Percentiles rank a stretch among this genome's conserved stretches.
Evolutionary conservation across 2,113 vertebrate species (phyloP).

Genomic region (Ciconia boyciana): DNA sequence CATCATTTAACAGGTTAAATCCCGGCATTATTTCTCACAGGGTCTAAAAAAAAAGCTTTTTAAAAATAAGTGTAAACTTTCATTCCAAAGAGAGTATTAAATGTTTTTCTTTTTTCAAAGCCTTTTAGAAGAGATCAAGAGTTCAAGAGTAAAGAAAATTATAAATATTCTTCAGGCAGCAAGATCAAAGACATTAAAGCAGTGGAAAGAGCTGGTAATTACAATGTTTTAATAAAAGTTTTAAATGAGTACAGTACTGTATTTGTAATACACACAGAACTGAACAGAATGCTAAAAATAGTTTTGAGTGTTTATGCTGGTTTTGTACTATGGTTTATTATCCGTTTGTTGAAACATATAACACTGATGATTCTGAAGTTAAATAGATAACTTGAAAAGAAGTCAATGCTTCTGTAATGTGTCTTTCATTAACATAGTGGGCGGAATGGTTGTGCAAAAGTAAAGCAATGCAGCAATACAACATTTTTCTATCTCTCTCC

Average conservation of each 20-base stretch:
- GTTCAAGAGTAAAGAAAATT: constrained; percentile 78
- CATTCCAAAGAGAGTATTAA: not conserved
- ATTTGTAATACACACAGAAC: not conserved
- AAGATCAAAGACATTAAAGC: constrained; percentile 72
- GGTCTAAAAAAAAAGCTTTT: not conserved
- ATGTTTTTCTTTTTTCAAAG: constrained; percentile 61
- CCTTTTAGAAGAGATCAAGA: constrained; percentile 82
- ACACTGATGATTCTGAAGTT: not conserved
- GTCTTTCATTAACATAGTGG: not conserved
- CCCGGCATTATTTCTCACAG: not conserved
- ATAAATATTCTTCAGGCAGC: constrained; percentile 80
- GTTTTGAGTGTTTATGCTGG: not conserved
- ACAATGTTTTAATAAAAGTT: not conserved
- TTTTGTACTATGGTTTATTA: not conserved
- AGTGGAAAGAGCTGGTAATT: constrained; percentile 82
- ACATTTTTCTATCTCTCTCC: not conserved
- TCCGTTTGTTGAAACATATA: not conserved
- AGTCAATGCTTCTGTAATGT: not conserved
- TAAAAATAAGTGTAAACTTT: not conserved
- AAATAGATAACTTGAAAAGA: not conserved
- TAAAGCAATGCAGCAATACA: not conserved
- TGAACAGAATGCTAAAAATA: not conserved
- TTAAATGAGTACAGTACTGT: not conserved
- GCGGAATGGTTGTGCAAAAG: not conserved
- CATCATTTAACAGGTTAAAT: constrained; percentile 78